Percentiles rank a stretch among this genome's conserved stretches.
Conservation (phyloP, 2,888 invertebrate genomes). For the Pollenia labialis region DNA sequence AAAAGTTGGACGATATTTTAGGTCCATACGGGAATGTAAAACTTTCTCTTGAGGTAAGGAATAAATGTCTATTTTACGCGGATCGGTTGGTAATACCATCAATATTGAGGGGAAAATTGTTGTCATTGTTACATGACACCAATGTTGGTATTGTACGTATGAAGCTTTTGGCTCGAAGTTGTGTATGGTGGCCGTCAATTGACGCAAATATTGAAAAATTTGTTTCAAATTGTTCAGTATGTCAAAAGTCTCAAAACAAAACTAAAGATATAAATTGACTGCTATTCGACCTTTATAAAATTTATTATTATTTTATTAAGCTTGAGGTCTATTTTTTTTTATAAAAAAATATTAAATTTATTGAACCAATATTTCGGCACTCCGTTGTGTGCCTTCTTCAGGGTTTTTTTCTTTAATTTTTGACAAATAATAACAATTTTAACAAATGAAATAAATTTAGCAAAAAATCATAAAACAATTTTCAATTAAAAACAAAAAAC, state of each 20-base stretch:
- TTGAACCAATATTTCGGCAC: too few species aligned
- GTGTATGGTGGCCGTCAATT: conserved; percentile 60
- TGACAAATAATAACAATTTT: too few species aligned
- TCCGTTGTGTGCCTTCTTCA: too few species aligned
- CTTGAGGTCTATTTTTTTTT: too few species aligned
- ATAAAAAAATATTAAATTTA: too few species aligned
- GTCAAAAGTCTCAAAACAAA: conserved; percentile 44
- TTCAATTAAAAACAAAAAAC: too few species aligned
- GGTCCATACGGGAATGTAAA: conserved; percentile 32
- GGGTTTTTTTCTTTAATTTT: too few species aligned
- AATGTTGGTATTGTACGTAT: conserved; percentile 58
- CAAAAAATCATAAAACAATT: too few species aligned
- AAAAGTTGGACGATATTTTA: neutral
- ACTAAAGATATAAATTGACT: too few species aligned
- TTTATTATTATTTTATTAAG: too few species aligned
- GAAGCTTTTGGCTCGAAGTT: conserved; percentile 53
- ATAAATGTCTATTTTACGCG: conserved; percentile 59
- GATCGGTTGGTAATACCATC: conserved; percentile 55
- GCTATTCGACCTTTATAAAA: too few species aligned
- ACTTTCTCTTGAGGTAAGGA: conserved; percentile 28
- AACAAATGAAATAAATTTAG: too few species aligned
- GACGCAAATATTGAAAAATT: conserved; percentile 52
- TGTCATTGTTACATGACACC: conserved; percentile 51
- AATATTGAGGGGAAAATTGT: conserved; percentile 27
- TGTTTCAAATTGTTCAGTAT: conserved; percentile 29